Evolutionary conservation across 1,140 invertebrate genomes (phyloP), one percentile per base, ranked within the genome.

Genomic region (Drosophila pachea): DNA sequence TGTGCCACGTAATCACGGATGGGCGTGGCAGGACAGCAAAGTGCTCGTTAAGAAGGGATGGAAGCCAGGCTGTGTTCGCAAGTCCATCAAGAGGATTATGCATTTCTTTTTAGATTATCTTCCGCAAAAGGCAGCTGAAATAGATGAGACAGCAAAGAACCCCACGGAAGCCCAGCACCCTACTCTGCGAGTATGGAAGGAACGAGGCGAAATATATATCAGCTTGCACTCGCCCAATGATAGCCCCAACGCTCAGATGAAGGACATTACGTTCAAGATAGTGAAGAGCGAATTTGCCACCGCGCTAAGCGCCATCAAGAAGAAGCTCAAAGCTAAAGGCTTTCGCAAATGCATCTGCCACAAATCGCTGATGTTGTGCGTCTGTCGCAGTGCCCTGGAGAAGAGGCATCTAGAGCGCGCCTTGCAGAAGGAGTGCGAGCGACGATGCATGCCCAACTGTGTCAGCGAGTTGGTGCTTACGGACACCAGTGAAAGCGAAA

Each of bases 401-500:
- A 89, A 89, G 61, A 38, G 32, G 2, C 35, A 68, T 0, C 65
- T 89, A 0, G 53, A 60, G 7, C 38, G 42, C 12, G 76, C 79
- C 1, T 16, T 88, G 29, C 59, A 73, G 5, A 77, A 72, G 48
- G 76, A 88, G 53, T 88, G 84, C 49, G 14, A 32, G 3, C 68
- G 70, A 4, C 73, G 74, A 0, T 29, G 66, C 4, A 74, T 89
- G 29, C 33, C 56, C 0, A 50, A 49, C 7, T 74, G 73, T 14
- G 56, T 53, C 0, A 60, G 79, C 4, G 64, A 73, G 0, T 43
- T 89, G 9, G 47, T 81, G 3, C 61, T 89, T 0, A 87, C 75
- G 0, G 88, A 89, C 5, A 87, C 87, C 36, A 88, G 73, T n/a
- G 88, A 89, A 2, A 83, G 76, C 31, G 88, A 89, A 22, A 62